A percentile compares a stretch with the other conserved stretches of the same genome.
Evolutionary conservation across 2,888 invertebrate genomes (phyloP).

Genomic region (Prosapia bicincta): DNA sequence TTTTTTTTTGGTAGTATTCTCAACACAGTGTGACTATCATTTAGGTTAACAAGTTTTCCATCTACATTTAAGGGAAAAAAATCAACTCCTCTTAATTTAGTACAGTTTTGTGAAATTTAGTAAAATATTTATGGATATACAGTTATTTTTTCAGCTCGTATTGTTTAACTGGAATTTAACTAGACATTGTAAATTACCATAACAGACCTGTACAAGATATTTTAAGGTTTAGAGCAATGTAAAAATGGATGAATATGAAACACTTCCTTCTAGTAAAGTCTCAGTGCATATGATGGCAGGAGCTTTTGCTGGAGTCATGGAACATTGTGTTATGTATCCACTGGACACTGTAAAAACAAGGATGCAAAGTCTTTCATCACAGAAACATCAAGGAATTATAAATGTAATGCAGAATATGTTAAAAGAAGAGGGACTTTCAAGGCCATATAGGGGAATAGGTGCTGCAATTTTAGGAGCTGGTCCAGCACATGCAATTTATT

Average conservation of each 20-base stretch:
- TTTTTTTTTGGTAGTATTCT: too few relatives aligned
- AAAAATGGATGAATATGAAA: not conserved
- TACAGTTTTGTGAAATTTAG: too few relatives aligned
- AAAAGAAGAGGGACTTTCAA: constrained; percentile 29
- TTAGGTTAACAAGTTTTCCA: too few relatives aligned
- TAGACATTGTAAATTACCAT: too few relatives aligned
- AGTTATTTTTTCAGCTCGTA: too few relatives aligned
- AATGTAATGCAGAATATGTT: constrained; percentile 11
- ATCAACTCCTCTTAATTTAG: too few relatives aligned
- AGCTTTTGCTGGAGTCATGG: constrained; percentile 23
- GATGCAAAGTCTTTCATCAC: constrained; percentile 26
- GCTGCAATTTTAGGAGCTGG: constrained; percentile 28
- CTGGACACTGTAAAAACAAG: constrained; percentile 27
- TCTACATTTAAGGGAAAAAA: too few relatives aligned
- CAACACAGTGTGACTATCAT: too few relatives aligned
- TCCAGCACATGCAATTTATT: constrained; percentile 33
- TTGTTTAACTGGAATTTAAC: too few relatives aligned
- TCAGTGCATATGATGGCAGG: constrained; percentile 19
- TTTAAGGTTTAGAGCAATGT: too few relatives aligned
- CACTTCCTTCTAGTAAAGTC: not conserved
- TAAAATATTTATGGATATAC: too few relatives aligned
- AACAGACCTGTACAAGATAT: too few relatives aligned
- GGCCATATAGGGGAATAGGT: constrained; percentile 29
- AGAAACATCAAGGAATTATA: constrained; percentile 3
- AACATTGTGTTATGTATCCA: constrained; percentile 21